Conservation (phyloP, 2,888 invertebrate species). For the Cerastis rubricosa region DNA sequence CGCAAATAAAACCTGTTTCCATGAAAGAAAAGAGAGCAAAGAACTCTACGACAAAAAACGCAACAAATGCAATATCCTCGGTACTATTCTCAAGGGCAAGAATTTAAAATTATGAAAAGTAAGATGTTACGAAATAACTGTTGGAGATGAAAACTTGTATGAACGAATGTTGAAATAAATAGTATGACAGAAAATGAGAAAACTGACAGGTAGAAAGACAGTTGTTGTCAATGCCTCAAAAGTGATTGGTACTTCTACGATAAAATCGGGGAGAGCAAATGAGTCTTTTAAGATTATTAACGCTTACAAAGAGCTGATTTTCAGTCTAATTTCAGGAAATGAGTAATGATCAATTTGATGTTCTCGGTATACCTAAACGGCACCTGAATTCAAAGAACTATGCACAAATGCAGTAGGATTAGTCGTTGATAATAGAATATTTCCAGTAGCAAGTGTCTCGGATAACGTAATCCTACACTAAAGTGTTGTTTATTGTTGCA, state of each 20-base stretch:
- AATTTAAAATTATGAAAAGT: slow-evolving; percentile 21
- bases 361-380: too few relatives aligned
- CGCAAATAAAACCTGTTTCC: slow-evolving; percentile 48
- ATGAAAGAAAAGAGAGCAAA: slow-evolving; percentile 41
- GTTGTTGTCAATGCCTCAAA: not conserved
- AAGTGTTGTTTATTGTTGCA: slow-evolving; percentile 23
- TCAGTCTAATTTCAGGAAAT: not conserved
- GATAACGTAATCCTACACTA: slow-evolving; percentile 51
- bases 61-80: slow-evolving; percentile 9
- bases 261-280: not conserved
- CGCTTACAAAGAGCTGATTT: not conserved
- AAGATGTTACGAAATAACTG: slow-evolving; percentile 15
- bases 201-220: not conserved
- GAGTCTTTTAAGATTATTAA: too few relatives aligned
- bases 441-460: slow-evolving; percentile 33
- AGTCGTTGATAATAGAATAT: slow-evolving; percentile 13
- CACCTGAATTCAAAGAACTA: slow-evolving; percentile 8
- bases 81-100: slow-evolving; percentile 36
- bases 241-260: not conserved
- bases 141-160: slow-evolving; percentile 1
- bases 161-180: slow-evolving; percentile 6
- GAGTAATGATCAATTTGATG: too few relatives aligned
- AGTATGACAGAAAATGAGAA: not conserved
- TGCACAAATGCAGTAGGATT: not conserved
- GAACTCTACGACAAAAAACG: slow-evolving; percentile 42